Evolutionary conservation across 2,888 invertebrate species (phyloP), one percentile per base, ranked within the genome.

Genomic region (Calephelis perditalis): DNA sequence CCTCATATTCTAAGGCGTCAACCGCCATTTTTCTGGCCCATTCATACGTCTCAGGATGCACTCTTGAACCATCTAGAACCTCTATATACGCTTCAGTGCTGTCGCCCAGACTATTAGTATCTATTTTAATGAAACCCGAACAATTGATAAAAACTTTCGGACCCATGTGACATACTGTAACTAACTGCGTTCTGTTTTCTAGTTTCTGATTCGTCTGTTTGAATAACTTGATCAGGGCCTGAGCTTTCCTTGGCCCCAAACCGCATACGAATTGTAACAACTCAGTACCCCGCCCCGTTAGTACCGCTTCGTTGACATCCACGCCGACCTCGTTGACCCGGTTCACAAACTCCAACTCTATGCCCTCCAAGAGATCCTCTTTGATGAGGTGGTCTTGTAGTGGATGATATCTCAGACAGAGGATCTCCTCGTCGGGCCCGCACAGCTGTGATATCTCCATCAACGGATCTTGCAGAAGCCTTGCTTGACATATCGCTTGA

Each of bases 1-100:
- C 99, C 76, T 99, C 99, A 73, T 99, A 98, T 74, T 99, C 99
- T 56, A 99, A 88, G 1, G 99, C 99, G 84, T 99, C 99, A 0
- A 99, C 98, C 0, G 99, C 99, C 99, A 99, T 99, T 88, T 99
- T 99, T 49, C 99, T 92, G 0, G 99, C 99, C 99, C 99, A 99
- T 77, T 99, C 99, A 81, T 99, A 99, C 0, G 99, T 98, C 89
- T 99, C 99, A 0, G 99, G 99, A 88, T 99, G 99, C 0, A 99
- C 99, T 71, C 99, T 93, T 0, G 99, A 98, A 0, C 99, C 98
- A 77, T 99, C 99, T 59, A 99, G 88, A 2, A 99, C 98, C 89
- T 99, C 96, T 0, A 98, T 97, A 73, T 98, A 98, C 0, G 97
- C 96, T 76, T 98, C 98, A 0, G 98, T 98, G 76, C 97, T 95